These are phyloP conservation scores for Helicoverpa assulta DNA, from an alignment of 2,888 invertebrate genomes.

Conservation along the genomic window DNA sequence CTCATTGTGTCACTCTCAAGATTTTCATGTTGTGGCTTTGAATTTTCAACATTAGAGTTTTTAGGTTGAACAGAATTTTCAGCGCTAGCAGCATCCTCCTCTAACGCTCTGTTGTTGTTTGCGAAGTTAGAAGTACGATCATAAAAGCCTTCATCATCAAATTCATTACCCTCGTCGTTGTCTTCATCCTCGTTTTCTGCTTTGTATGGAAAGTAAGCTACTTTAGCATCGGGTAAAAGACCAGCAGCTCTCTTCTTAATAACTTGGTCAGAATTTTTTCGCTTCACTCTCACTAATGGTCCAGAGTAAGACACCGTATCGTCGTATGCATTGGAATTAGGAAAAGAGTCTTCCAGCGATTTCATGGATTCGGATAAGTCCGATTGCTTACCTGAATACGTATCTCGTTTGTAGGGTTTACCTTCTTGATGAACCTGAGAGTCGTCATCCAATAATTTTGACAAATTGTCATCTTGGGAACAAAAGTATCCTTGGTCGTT, in stretches of 20 bases:
- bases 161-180: constrained; percentile 87
- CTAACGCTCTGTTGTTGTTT: constrained; percentile 63
- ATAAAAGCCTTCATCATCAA: constrained; percentile 87
- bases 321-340: constrained; percentile 74
- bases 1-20: constrained; percentile 67
- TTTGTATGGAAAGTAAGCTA: constrained; percentile 79
- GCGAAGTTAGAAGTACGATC: constrained; percentile 80
- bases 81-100: constrained; percentile 51
- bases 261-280: constrained; percentile 72
- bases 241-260: constrained; percentile 78
- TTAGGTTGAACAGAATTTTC: constrained; percentile 45
- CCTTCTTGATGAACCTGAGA: constrained; percentile 64
- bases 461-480: constrained; percentile 71
- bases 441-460: constrained; percentile 72
- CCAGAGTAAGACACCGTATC: constrained; percentile 71
- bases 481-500: constrained; percentile 68
- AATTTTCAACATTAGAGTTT: constrained; percentile 51
- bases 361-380: constrained; percentile 76
- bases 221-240: constrained; percentile 77
- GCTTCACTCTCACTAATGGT: constrained; percentile 84
- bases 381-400: constrained; percentile 63
- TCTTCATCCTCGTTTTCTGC: constrained; percentile 84
- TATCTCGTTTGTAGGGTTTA: constrained; percentile 75
- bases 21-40: constrained; percentile 60
- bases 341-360: constrained; percentile 85